Evolutionary conservation across 2,797 vertebrate species (phyloP).

Genomic region (Hephaestus fuliginosus): DNA sequence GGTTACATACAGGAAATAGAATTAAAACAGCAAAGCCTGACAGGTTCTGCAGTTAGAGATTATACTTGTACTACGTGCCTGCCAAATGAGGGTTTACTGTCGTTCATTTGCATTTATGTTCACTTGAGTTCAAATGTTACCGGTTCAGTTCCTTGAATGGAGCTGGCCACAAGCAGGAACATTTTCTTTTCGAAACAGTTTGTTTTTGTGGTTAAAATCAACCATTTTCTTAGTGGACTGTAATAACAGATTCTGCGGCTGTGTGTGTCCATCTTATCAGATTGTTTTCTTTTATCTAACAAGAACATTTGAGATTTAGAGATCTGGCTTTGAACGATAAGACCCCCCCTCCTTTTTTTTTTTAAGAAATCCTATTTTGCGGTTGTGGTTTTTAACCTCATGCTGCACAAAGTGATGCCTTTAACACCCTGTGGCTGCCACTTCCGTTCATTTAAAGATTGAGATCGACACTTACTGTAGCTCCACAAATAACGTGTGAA

Average conservation of each 20-base stretch:
- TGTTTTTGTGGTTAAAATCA: background rate
- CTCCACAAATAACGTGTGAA: slow-evolving; percentile 91
- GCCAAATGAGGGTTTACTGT: background rate
- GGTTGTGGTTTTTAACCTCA: slow-evolving; percentile 11
- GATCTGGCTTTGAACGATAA: background rate
- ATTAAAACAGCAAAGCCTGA: background rate
- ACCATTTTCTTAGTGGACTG: background rate
- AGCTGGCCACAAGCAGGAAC: background rate
- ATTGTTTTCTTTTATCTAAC: background rate
- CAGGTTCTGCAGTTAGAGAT: background rate
- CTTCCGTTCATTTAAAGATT: background rate
- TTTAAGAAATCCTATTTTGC: background rate
- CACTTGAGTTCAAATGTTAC: background rate
- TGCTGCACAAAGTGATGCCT: background rate
- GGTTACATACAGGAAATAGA: too few relatives aligned
- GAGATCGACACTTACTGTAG: slow-evolving; percentile 90
- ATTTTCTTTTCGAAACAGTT: background rate
- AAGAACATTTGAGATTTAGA: background rate
- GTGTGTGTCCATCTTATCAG: background rate
- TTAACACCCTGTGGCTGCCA: background rate
- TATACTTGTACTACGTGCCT: background rate
- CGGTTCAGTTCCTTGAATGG: background rate
- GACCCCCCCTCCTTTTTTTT: too few relatives aligned
- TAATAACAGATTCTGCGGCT: background rate
- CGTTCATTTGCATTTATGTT: background rate